Evolutionary conservation across 2,888 invertebrate species (phyloP).

Genomic region (Meghimatium bilineatum): DNA sequence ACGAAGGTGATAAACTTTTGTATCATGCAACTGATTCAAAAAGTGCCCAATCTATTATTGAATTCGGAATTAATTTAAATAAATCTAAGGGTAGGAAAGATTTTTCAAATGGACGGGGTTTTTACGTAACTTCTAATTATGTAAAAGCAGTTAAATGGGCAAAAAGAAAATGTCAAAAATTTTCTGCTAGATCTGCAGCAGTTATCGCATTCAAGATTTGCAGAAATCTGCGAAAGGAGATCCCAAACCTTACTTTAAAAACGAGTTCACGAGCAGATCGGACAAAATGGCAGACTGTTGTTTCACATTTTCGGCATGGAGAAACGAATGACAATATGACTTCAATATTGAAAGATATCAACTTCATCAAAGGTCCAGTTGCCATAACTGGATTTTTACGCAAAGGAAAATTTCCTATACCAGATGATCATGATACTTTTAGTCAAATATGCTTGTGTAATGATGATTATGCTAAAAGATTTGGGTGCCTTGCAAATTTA

Average conservation of each 20-base stretch:
- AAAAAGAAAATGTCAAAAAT: not conserved
- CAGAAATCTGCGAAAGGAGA: not conserved
- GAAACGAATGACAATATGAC: not conserved
- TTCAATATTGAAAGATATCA: not conserved
- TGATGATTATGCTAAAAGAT: not conserved
- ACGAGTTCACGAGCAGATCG: not conserved
- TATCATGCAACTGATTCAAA: not conserved
- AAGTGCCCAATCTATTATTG: not conserved
- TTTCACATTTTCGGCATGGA: not conserved
- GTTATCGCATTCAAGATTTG: not conserved
- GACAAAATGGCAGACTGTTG: not conserved
- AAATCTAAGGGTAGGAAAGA: not conserved
- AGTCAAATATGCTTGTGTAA: not conserved
- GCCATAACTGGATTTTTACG: not conserved
- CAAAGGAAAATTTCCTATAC: not conserved
- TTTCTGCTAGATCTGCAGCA: not conserved
- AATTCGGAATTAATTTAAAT: not conserved
- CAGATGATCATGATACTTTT: not conserved
- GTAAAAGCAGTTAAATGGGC: not conserved
- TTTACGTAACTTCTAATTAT: not conserved
- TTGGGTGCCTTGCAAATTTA: not conserved
- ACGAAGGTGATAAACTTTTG: not conserved
- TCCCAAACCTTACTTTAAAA: not conserved
- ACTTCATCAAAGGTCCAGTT: not conserved
- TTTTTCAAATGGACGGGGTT: not conserved